These are phyloP conservation scores for Carabus problematicus DNA, from an alignment of 2,888 invertebrate genomes.

Conservation along the genomic window DNA sequence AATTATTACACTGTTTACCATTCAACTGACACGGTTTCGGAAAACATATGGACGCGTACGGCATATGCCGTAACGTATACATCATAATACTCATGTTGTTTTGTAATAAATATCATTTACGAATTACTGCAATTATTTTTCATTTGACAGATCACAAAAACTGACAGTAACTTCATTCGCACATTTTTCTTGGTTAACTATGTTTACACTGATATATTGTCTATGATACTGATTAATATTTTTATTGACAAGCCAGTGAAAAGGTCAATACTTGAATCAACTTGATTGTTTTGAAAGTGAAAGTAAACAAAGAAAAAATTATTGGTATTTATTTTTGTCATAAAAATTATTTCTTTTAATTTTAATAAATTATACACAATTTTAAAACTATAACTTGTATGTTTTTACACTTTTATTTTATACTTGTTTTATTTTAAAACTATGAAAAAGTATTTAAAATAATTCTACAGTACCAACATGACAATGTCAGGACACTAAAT, in stretches of 20 bases:
- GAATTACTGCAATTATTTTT: slow-evolving; percentile 4
- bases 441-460: too few species aligned
- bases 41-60: slow-evolving; percentile 48
- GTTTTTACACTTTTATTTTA: too few species aligned
- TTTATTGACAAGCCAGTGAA: neutral
- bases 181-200: slow-evolving; percentile 3
- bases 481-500: neutral
- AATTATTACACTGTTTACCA: slow-evolving; percentile 45
- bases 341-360: too few species aligned
- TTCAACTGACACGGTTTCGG: slow-evolving; percentile 45
- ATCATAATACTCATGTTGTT: slow-evolving; percentile 55
- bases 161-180: neutral
- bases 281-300: too few species aligned
- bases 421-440: too few species aligned
- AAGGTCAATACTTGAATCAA: too few species aligned
- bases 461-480: neutral
- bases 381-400: too few species aligned
- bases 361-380: too few species aligned
- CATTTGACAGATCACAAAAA: slow-evolving; percentile 7
- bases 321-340: too few species aligned
- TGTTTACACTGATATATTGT: neutral
- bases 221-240: neutral
- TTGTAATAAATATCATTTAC: neutral
- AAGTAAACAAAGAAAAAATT: too few species aligned
- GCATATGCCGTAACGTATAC: slow-evolving; percentile 54